Evolutionary conservation across 1,140 invertebrate species (phyloP).

Genomic region (Drosophila baimaii): DNA sequence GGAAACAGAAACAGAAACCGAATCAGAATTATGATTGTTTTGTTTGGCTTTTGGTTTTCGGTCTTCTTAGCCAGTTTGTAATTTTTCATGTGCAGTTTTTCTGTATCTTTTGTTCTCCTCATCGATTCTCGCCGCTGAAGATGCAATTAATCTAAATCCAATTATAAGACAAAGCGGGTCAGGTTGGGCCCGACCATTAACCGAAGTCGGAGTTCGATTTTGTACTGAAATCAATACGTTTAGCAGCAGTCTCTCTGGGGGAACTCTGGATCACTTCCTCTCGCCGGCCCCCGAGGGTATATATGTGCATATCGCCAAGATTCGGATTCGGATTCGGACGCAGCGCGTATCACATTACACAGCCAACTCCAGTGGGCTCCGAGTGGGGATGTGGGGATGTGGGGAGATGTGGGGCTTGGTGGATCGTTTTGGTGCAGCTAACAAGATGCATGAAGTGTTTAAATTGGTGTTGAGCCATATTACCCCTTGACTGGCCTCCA

Average conservation of each 20-base stretch:
- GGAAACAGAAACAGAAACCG: slow-evolving; percentile 54
- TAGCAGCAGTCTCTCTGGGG: slow-evolving; percentile 58
- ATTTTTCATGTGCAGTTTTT: slow-evolving; percentile 70
- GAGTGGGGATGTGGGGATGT: not conserved
- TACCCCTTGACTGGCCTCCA: slow-evolving; percentile 58
- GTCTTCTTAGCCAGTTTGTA: slow-evolving; percentile 35
- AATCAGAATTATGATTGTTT: slow-evolving; percentile 44
- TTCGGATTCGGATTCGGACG: not conserved
- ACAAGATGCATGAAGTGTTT: slow-evolving; percentile 84
- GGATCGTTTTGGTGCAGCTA: slow-evolving; percentile 59
- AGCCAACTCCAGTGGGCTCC: slow-evolving; percentile 6
- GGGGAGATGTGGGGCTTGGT: not conserved
- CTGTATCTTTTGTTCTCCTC: not conserved
- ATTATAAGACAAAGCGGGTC: slow-evolving; percentile 78
- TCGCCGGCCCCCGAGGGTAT: slow-evolving; percentile 50
- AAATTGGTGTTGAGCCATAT: slow-evolving; percentile 84
- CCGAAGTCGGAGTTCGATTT: slow-evolving; percentile 48
- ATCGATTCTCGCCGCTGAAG: slow-evolving; percentile 48
- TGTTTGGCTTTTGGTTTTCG: slow-evolving; percentile 11
- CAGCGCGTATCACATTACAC: slow-evolving; percentile 62
- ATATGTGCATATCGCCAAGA: slow-evolving; percentile 6
- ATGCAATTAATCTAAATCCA: slow-evolving; percentile 84
- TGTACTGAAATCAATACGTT: slow-evolving; percentile 78
- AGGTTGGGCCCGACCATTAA: slow-evolving; percentile 57
- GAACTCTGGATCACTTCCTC: slow-evolving; percentile 30